Base-by-base conservation (phyloP, 2,888 invertebrate species). In the Scaptomyza reducta region DNA sequence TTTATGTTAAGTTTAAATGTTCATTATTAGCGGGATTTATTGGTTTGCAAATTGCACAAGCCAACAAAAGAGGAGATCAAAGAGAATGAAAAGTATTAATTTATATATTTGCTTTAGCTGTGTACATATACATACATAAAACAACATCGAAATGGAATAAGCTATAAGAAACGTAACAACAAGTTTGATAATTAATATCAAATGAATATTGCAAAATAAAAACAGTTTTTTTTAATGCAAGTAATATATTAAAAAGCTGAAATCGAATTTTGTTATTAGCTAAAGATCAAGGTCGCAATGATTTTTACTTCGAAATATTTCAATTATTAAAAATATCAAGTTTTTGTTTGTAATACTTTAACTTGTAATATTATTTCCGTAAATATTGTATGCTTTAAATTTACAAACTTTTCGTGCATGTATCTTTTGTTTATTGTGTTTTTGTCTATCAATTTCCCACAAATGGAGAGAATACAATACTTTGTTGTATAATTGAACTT, bases 21-120 rank as follows among this genome's bases (percentile, higher is more conserved):
- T 50, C 40, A 57, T 40, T 53, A 56, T 57, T 59, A 44, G 40
- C 35, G 25, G 31, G 9, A 46, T 56, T 61, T 66, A 74, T 66
- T 45, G 16, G 5, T 9, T 9, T 46, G 40, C 53, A 62, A 74
- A 75, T 62, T 66, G 45, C 10, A 44, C n/a, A 25, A 55, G 33
- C 7, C 40, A 59, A 35, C 14, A 56, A 35, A 11, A 5, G 38
- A 41, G 5, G 22, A 13, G 31, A 56, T 29, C 49, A 44, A 51
- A 68, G 18, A 45, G 7, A 11, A 38, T 13, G 7, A 38, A 14
- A 1, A n/a, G 14, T 3, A 5, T 16, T 2, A 16, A 27, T 47
- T 40, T 25, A 47, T 18, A 41, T 41, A 7, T 41, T 47, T 4
- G 16, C n/a, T 33, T 27, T 5, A 16, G 31, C 16, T n/a, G 6